These are phyloP conservation scores for Anas bahamensis DNA, from an alignment of 2,797 vertebrate genomes.

Conservation along the genomic window DNA sequence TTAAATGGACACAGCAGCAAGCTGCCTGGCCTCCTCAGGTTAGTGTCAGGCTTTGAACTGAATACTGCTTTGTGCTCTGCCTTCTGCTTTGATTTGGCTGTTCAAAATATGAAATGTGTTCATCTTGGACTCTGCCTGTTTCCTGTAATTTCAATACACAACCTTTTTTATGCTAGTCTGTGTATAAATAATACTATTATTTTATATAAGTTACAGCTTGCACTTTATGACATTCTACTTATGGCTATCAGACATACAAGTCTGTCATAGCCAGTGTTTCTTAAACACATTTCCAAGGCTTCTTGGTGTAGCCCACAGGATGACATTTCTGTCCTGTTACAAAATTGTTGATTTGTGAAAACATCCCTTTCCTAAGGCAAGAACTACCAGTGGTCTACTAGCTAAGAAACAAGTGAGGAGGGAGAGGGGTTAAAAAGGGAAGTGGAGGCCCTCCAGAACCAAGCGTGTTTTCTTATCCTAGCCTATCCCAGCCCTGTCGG, in stretches of 20 bases:
- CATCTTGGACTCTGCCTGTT: background rate
- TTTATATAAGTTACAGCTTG: background rate
- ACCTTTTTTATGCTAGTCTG: background rate
- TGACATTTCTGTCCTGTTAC: background rate
- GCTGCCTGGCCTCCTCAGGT: background rate
- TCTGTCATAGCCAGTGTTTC: no score
- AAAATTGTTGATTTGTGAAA: background rate
- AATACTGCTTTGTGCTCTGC: background rate
- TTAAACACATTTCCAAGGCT: background rate
- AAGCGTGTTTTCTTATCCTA: background rate
- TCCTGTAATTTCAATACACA: background rate
- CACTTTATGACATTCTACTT: background rate
- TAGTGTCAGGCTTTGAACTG: background rate
- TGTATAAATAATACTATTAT: background rate
- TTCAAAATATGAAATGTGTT: background rate
- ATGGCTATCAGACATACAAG: no score
- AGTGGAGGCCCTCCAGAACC: background rate
- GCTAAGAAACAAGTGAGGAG: background rate
- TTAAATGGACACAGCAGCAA: background rate
- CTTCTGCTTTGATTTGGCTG: background rate
- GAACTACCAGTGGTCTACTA: background rate
- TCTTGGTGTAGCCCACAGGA: background rate
- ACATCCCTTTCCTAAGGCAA: background rate
- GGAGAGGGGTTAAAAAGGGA: background rate
- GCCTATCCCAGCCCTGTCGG: slow-evolving; percentile 59